Evolutionary conservation across 2,797 vertebrate genomes (phyloP), one percentile per base, ranked within the genome.

Genomic region (Myotis findleyi): DNA sequence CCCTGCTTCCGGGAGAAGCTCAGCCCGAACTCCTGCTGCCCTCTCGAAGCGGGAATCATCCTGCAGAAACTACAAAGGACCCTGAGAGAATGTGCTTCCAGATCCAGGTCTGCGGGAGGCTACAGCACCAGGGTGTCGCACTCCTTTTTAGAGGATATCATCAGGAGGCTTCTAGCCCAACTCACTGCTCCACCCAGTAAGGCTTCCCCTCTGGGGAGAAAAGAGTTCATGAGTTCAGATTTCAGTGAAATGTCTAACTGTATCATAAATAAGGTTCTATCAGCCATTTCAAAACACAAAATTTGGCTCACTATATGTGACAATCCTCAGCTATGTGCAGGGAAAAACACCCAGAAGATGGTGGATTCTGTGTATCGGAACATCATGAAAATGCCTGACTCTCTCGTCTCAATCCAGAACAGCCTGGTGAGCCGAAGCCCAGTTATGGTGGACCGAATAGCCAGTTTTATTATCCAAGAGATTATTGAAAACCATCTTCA

Each of bases 381-480:
- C 62, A 96, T 98, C 64, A 44, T 97, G 16, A 79, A 93, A 82
- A 95, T 47, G 16, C 95, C 88, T 79, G 94, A 88, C 55, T 97
- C 94, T 87, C 82, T 95, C 71, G 17, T 20, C 87, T 96, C 92
- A 53, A 64, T 98, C 91, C 96, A 97, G 77, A 96, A 87, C 75
- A 89, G 53, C 55, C 81, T 98, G 86, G 5, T 94, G 44, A 96
- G 68, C 33, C 89, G 20, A 89, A 96, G 51, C 59, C 94, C 94
- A 1, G 6, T 89, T 75, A 95, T 97, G 72, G 51, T 84, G 84
- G 96, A 97, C 59, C 44, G 5, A 76, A 97, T 98, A 55, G 93
- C 97, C 53, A 97, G 97, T 82, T 97, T 96, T 89, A 97, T 98
- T 83, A 97, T 98, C 85, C 97, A 97, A 72, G 97, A 98, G 47